Conservation (phyloP, 1,140 invertebrate species). For the Eupristina koningsbergeri region DNA sequence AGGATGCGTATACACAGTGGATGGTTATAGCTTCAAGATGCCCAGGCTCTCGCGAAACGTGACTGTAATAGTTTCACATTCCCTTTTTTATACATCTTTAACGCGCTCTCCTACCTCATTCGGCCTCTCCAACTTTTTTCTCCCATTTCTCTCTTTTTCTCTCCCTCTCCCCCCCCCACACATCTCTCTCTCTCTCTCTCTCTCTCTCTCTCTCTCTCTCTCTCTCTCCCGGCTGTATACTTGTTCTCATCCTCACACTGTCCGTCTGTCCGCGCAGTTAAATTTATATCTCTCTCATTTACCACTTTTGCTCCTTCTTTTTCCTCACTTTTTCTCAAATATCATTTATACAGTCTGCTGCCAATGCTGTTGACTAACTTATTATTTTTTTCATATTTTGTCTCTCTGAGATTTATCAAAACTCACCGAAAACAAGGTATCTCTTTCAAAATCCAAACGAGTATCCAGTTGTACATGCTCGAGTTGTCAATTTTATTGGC, state of each 20-base stretch:
- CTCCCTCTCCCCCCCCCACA: constrained; percentile 44
- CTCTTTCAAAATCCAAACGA: constrained; percentile 19
- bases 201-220: constrained; percentile 22
- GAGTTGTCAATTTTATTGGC: constrained; percentile 57
- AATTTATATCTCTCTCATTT: constrained; percentile 51
- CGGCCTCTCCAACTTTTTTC: constrained; percentile 24
- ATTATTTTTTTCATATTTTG: background rate
- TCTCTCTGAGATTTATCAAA: constrained; percentile 19
- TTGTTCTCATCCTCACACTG: constrained; percentile 42
- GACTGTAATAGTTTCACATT: constrained; percentile 51
- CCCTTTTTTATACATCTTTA: constrained; percentile 48
- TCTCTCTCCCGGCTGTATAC: constrained; percentile 12
- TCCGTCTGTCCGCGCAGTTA: constrained; percentile 47
- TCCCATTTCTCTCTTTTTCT: constrained; percentile 22
- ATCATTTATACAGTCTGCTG: constrained; percentile 7
- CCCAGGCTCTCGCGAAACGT: constrained; percentile 37
- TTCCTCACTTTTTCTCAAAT: constrained; percentile 10
- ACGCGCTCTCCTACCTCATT: constrained; percentile 44
- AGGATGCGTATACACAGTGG: background rate
- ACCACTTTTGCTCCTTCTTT: constrained; percentile 21
- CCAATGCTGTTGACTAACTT: background rate
- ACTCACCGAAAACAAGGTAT: constrained; percentile 25
- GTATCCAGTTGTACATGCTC: constrained; percentile 62
- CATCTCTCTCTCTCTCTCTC: constrained; percentile 43
- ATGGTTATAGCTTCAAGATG: constrained; percentile 29